Base-by-base conservation (phyloP, 2,888 invertebrate genomes). In the Tribolium freemani region DNA sequence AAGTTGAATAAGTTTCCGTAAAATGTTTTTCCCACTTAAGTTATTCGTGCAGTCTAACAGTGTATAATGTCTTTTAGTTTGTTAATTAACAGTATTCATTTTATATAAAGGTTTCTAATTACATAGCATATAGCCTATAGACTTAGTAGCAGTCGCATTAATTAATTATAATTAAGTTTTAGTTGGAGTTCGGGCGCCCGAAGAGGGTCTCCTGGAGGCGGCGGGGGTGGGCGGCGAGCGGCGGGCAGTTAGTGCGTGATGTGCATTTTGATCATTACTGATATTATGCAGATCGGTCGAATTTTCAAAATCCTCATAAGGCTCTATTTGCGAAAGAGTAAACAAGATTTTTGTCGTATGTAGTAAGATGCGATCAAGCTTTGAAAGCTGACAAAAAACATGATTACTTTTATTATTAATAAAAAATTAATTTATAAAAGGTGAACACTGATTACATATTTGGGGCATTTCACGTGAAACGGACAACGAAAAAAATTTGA, bases 161-260 rank as follows among this genome's bases (percentile, higher is more conserved):
- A 83, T 83, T 92, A 92, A 93, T 92, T 92, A 92, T 92, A 92
- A 93, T 92, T 92, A 92, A 92, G 92, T 92, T 92, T 92, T 91
- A 92, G 92, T 92, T 92, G 81, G 83, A 83, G 84, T 85, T 83
- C 81, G 83, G 83, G 81, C 75, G 82, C 82, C 81, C 83, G 85
- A 84, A 84, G 84, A 86, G 86, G 87, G 87, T 86, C 46, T 5
- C 50, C 9, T 38, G 11, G 11, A 88, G 87, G 87, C 87, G 88
- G 88, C 86, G 86, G 86, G 84, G 87, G 87, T 86, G 87, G 87
- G 87, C 26, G 31, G 60, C 56, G 66, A 63, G 54, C 71, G 75
- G 56, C 48, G 64, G 44, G 58, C 45, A 64, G 45, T 64, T 84
- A 84, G 53, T 66, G 85, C 85, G 86, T 86, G 86, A 86, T 84